A percentile compares a stretch with the other conserved stretches of the same genome.
Conservation (phyloP, 2,888 invertebrate genomes). For the Chaitophorus viminalis region DNA sequence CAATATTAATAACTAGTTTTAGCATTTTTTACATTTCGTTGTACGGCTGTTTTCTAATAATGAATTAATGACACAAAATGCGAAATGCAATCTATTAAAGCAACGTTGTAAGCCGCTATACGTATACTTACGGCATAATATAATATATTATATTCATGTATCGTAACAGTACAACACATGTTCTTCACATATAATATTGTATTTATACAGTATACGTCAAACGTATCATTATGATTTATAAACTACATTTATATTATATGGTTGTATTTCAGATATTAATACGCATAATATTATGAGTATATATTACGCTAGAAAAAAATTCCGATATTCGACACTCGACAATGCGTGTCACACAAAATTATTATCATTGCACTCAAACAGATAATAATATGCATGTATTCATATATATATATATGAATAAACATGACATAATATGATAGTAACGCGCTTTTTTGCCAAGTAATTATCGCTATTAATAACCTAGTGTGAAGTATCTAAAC, state of each 20-base stretch:
- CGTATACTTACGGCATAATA: neutral
- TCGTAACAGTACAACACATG: too few relatives aligned
- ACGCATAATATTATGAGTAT: neutral
- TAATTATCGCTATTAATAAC: neutral
- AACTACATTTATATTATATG: neutral
- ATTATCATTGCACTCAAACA: neutral
- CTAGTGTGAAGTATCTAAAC: too few relatives aligned
- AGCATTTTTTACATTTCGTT: neutral
- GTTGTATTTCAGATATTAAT: neutral
- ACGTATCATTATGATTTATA: neutral
- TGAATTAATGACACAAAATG: neutral
- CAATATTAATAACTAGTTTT: neutral
- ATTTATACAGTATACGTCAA: too few relatives aligned
- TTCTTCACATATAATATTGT: too few relatives aligned
- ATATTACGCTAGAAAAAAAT: neutral
- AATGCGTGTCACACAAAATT: neutral
- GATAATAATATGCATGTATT: neutral
- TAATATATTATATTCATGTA: neutral
- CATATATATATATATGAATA: neutral
- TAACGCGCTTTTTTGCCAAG: neutral
- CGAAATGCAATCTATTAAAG: neutral
- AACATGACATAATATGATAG: slow-evolving; percentile 12
- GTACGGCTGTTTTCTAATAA: neutral
- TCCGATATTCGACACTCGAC: neutral
- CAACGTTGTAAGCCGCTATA: too few relatives aligned